phyloP scores from a whole-genome alignment of 2,113 vertebrate species.

The Vidua macroura region DNA sequence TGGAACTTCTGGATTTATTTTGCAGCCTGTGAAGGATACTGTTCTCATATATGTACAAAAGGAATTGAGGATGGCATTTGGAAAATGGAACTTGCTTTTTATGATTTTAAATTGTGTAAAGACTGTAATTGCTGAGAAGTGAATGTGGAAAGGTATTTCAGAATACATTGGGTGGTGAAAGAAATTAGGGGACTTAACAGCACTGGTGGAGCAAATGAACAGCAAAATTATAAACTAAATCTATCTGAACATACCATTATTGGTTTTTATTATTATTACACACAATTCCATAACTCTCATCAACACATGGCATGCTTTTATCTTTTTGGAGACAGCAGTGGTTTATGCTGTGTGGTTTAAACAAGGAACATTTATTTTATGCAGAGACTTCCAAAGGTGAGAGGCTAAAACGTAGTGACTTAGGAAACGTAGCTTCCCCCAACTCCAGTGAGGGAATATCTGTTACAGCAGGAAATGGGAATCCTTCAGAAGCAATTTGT shows the following conservation, averaged over 20 bases:
- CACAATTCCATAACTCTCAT: background rate
- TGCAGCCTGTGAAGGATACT: conserved; percentile 62
- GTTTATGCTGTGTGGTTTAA: background rate
- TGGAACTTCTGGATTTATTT: conserved; percentile 68
- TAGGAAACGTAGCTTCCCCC: background rate
- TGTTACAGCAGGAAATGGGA: background rate
- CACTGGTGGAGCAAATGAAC: conserved; percentile 14
- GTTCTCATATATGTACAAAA: conserved; percentile 59
- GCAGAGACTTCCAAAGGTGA: background rate
- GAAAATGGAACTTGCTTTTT: conserved; percentile 72
- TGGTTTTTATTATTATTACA: conserved; percentile 51
- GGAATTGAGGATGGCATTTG: conserved; percentile 69
- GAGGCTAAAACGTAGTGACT: background rate
- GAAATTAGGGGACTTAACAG: background rate
- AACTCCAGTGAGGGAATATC: background rate
- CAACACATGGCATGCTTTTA: background rate
- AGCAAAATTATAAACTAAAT: background rate
- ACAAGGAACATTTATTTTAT: background rate
- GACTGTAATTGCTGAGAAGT: conserved; percentile 71
- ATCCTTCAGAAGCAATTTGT: background rate
- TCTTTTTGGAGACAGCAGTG: background rate
- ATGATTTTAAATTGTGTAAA: conserved; percentile 71
- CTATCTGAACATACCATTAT: conserved; percentile 26
- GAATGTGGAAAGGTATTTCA: conserved; percentile 64
- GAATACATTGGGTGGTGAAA: conserved; percentile 38